Evolutionary conservation across 2,888 invertebrate genomes (phyloP).

Genomic region (Melanophora roralis): DNA sequence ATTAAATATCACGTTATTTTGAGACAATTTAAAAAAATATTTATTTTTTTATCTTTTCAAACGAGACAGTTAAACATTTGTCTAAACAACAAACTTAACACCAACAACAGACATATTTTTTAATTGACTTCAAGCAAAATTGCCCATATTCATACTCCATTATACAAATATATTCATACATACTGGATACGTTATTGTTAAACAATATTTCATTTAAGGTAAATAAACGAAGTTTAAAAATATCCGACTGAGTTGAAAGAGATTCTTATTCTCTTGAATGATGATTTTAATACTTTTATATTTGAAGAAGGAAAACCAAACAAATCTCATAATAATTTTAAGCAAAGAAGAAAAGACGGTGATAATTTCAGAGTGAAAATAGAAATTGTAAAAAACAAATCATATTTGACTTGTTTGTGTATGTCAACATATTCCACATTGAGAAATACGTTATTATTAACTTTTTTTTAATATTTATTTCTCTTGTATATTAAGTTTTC

Average conservation of each 20-base stretch:
- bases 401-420: neutral
- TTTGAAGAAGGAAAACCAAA: neutral
- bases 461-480: neutral
- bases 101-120: no score
- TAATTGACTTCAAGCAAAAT: no score
- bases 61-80: no score
- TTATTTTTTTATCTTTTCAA: no score
- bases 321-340: neutral
- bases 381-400: neutral
- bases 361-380: neutral
- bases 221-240: slow-evolving; percentile 4
- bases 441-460: neutral
- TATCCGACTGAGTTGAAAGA: neutral
- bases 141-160: neutral
- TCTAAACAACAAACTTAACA: no score
- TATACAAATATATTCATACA: neutral
- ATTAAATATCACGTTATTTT: no score
- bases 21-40: no score
- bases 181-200: no score
- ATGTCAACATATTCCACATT: slow-evolving; percentile 40
- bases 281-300: no score
- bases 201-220: neutral
- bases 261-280: no score
- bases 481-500: neutral
- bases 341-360: neutral